Percentiles rank a stretch among this genome's conserved stretches.
Evolutionary conservation across 30 jellyfish, hydroid and myxozoan species (phyloP).

Genomic region (Cassiopea xamachana): DNA sequence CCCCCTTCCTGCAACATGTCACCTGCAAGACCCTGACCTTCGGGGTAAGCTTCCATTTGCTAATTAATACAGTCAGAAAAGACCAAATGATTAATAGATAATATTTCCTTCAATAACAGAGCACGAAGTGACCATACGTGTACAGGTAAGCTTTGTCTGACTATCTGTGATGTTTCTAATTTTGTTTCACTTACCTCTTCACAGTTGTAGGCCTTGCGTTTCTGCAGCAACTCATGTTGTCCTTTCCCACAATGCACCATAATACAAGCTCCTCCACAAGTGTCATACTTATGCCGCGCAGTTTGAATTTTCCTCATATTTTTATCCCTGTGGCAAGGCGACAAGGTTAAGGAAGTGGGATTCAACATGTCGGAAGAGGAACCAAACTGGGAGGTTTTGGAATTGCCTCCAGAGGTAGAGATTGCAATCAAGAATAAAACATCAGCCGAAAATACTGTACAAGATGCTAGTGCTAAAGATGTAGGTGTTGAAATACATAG

Average conservation of each 20-base stretch:
- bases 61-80: background rate
- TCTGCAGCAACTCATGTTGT: background rate
- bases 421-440: conserved; percentile 14
- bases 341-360: background rate
- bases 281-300: background rate
- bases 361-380: conserved; percentile 54
- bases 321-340: conserved; percentile 2
- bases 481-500: background rate
- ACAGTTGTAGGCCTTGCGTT: background rate
- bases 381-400: conserved; percentile 62
- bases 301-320: background rate
- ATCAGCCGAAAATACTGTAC: background rate
- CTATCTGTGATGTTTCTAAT: background rate
- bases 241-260: background rate
- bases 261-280: background rate
- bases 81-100: background rate
- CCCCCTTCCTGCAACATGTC: background rate
- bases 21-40: background rate
- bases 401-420: conserved; percentile 61
- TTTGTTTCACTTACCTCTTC: background rate
- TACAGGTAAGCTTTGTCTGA: background rate
- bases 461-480: background rate
- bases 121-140: background rate
- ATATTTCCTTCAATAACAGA: background rate
- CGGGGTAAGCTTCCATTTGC: background rate